Evolutionary conservation across 2,797 vertebrate species (phyloP), one percentile per base, ranked within the genome.

Genomic region (Meriones psammophilus): DNA sequence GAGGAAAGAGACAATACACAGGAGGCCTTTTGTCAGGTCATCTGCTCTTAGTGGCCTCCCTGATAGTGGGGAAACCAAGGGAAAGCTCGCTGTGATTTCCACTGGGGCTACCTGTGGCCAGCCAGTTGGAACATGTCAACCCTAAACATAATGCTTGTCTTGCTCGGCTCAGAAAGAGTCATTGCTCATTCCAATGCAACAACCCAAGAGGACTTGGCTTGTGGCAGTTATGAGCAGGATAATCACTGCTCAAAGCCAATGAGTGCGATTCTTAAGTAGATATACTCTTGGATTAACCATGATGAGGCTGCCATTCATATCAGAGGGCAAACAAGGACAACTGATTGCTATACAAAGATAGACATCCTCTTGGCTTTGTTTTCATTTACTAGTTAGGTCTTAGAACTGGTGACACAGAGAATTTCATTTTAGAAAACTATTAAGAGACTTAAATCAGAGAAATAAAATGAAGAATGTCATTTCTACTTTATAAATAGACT

Each of bases 391-490:
- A 84, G 64, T 54, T 88, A 94, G 93, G 42, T 60, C 58, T 73
- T 24, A 86, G 36, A 91, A 1, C 4, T 86, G 68, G 56, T 68
- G 80, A n/a, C 84, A 90, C 50, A 42, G 36, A 64, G 14, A 90
- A 94, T 86, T 88, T 85, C 68, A 79, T 76, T 80, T 80, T 60
- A 84, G 90, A 10, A 74, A 92, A 92, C 14, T 3, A 84, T 54
- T 5, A 84, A 64, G 56, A 66, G 71, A 93, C 33, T 1, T 17
- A 81, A 76, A 69, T 89, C 24, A 50, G 88, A 94, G 74, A 91
- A 84, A 89, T 89, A 22, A 91, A 90, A 73, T 68, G 64, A 60
- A 68, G 30, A n/a, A 83, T 56, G 9, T 80, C 73, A 74, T 85
- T 93, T 81, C 60, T 64, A 56, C 81, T 50, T 64, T 74, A 13